These are phyloP conservation scores for Sisor rabdophorus DNA, from an alignment of 2,113 vertebrate genomes.

Conservation along the genomic window DNA sequence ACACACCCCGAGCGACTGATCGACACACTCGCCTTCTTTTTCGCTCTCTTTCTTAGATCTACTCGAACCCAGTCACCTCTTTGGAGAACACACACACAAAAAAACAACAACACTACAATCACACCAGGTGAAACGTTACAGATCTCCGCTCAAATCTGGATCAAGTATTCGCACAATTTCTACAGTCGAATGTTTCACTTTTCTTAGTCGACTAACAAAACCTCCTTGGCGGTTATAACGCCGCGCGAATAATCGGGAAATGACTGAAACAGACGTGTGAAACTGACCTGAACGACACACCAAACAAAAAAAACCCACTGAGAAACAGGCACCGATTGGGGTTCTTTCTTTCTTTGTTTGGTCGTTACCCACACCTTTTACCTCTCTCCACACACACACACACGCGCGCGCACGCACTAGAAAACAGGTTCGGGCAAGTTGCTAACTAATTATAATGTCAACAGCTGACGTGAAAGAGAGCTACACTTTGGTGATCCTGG, in stretches of 20 bases:
- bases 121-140: constrained; percentile 4
- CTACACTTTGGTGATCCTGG: not conserved
- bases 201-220: not conserved
- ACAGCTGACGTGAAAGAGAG: not conserved
- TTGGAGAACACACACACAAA: constrained; percentile 25
- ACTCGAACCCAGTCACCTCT: constrained; percentile 28
- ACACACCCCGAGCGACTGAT: constrained; percentile 14
- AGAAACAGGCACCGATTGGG: not conserved
- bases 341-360: constrained; percentile 26
- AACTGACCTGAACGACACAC: constrained; percentile 1
- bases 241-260: not conserved
- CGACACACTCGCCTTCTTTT: constrained; percentile 1
- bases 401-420: no score
- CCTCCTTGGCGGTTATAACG: not conserved
- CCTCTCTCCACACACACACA: no score
- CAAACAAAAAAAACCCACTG: not conserved
- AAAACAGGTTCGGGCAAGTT: not conserved
- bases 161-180: not conserved
- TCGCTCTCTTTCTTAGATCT: constrained; percentile 9
- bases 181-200: not conserved
- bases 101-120: constrained; percentile 28
- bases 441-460: not conserved
- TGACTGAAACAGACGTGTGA: not conserved
- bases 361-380: not conserved
- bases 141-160: not conserved